Evolutionary conservation across 35 echinoderm and acorn worm genomes (phyloP), one percentile per base, ranked within the genome.

Genomic region (Diadema setosum): DNA sequence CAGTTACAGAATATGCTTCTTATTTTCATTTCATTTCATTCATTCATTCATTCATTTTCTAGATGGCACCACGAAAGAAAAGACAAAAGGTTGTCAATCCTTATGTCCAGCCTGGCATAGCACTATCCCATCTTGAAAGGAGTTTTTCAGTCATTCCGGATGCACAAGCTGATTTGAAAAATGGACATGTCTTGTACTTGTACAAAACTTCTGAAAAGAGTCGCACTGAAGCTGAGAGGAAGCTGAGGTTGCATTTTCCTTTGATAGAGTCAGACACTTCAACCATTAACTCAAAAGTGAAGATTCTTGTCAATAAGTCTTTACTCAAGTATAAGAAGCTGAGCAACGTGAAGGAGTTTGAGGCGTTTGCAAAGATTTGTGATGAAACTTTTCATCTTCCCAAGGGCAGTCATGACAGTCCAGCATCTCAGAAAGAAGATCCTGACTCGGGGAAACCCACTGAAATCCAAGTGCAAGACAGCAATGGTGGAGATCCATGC

Each of bases 311-410:
- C 61, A 60, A 58, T 33, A 0, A 60, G 33, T 82, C 87, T 60
- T 61, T 89, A 23, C 42, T 14, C 16, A 83, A 83, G 59, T 83
- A 52, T 23, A 83, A 90, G 26, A 83, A 39, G 43, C 88, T 90
- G 2, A 90, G 80, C 37, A 90, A 90, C 83, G 27, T 35, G 21
- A 90, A 82, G 57, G 88, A 90, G 75, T 45, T 90, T 64, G 39
- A 82, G 43, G 58, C 27, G 11, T 90, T 90, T 83, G 31, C 32
- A 61, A 90, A 83, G 21, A 83, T 69, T 67, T 82, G 76, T 90
- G 76, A 90, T 82, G 88, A 90, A 50, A 63, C 57, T 29, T 87
- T 87, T 26, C 5, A 67, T 16, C 58, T 90, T 14, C 31, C 45
- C 7, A 8, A 82, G 26, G 35, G 78, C 30, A 83, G 37, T 29